These are phyloP conservation scores for Platyrinchus mystaceus DNA, from an alignment of 2,797 vertebrate species.

Conservation along the genomic window DNA sequence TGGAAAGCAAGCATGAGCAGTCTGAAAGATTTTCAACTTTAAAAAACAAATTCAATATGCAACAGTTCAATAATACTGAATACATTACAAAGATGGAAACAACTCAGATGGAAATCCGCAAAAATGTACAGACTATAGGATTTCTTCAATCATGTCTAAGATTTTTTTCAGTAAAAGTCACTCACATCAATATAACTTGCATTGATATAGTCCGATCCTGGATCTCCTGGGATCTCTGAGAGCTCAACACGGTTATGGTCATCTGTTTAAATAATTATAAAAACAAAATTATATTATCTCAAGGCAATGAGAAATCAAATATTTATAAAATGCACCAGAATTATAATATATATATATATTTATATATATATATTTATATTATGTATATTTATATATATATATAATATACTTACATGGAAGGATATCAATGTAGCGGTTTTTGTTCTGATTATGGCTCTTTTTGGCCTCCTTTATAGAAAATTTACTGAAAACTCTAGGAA, in stretches of 20 bases:
- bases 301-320: background rate
- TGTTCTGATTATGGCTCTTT: constrained; percentile 82
- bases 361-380: too few relatives aligned
- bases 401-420: constrained; percentile 94
- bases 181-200: constrained; percentile 95
- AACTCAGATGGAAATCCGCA: background rate
- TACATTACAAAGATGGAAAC: background rate
- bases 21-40: background rate
- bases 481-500: constrained; percentile 91
- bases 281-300: background rate
- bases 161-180: background rate
- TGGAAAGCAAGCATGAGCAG: background rate
- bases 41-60: background rate
- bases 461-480: constrained; percentile 90
- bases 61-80: background rate
- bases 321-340: background rate
- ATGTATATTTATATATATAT: too few relatives aligned
- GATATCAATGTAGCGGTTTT: constrained; percentile 97
- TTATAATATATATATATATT: too few relatives aligned
- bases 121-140: background rate
- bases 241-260: constrained; percentile 92
- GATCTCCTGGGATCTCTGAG: constrained; percentile 78
- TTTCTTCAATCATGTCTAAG: background rate
- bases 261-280: constrained; percentile 76
- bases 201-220: constrained; percentile 93